Percentiles rank a stretch among this genome's conserved stretches.
These are phyloP conservation scores for Diplolepis rosae DNA, from an alignment of 2,888 invertebrate species.

Conservation along the genomic window DNA sequence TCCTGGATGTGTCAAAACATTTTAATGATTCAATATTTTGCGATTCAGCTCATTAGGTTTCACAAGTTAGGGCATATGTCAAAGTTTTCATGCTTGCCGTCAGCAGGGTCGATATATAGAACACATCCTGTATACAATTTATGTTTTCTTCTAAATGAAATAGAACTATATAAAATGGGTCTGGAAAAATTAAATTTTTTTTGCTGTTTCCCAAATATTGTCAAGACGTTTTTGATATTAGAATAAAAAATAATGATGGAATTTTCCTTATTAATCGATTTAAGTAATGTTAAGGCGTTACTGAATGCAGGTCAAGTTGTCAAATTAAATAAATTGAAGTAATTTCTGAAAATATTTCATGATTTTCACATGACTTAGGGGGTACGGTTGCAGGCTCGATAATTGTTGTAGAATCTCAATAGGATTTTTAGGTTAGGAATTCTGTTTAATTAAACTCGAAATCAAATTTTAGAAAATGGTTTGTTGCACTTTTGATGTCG, in stretches of 20 bases:
- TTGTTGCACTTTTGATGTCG: no score
- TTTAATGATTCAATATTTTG: neutral
- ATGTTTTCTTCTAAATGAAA: neutral
- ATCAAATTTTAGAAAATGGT: no score
- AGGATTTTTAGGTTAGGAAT: neutral
- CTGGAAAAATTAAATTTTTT: neutral
- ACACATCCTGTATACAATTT: constrained; percentile 27
- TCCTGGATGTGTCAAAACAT: neutral
- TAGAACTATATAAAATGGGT: neutral
- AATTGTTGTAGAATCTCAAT: neutral
- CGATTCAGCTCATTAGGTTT: neutral
- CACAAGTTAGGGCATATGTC: neutral
- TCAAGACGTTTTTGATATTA: neutral
- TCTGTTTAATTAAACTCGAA: no score
- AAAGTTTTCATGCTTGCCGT: constrained; percentile 6
- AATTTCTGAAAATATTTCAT: neutral
- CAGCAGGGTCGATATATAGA: constrained; percentile 28
- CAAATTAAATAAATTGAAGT: neutral
- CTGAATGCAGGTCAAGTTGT: constrained; percentile 3
- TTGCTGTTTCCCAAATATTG: neutral
- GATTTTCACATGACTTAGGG: neutral
- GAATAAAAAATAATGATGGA: neutral
- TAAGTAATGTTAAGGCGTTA: neutral
- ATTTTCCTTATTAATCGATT: neutral
- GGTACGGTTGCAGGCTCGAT: neutral